Evolutionary conservation across 2,797 vertebrate species (phyloP), one percentile per base, ranked within the genome.

Genomic region (Lithobates sylvaticus): DNA sequence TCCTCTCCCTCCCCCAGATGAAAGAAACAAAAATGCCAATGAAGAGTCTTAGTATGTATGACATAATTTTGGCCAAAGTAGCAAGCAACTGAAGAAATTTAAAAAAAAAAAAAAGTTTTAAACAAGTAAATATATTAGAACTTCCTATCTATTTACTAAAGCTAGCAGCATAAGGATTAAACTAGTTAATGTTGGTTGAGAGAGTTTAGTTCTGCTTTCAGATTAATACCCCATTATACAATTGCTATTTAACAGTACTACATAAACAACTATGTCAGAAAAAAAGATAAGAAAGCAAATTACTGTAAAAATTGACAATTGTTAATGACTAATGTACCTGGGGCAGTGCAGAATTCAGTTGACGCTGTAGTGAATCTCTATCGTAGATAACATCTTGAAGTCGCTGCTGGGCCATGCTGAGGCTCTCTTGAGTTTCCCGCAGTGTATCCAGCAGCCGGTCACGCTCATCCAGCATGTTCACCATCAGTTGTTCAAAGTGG

Each of bases 401-500:
- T 88, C 98, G 96, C 89, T 98, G 96, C 94, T 99, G 98, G 74
- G 98, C 94, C 69, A 99, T 93, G 1, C 95, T 96, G 61, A 99
- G 96, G 91, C 97, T 99, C 93, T 99, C 98, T 92, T 99, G 98
- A 3, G 98, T 99, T 93, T 99, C 98, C 80, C 97, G 95, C 86
- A 99, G 95, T 32, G 98, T 98, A 88, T 99, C 98, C 88, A 99
- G 94, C 86, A 99, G 96, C 87, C 97, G 97, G 89, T 99, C 98
- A 84, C 98, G 93, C 93, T 99, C 98, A 88, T 99, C 98, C 90
- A 99, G 95, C 98, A 99, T 99, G 92, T 99, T 99, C 89, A 99
- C 98, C 98, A 99, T 99, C 92, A 99, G 94, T 94, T 99, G 98
- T 93, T 99, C 98, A 88, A 99, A 99, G 92, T 99, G 97, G 54